These are phyloP conservation scores for Octomys mimax DNA, from an alignment of 2,797 vertebrate species.

Conservation along the genomic window DNA sequence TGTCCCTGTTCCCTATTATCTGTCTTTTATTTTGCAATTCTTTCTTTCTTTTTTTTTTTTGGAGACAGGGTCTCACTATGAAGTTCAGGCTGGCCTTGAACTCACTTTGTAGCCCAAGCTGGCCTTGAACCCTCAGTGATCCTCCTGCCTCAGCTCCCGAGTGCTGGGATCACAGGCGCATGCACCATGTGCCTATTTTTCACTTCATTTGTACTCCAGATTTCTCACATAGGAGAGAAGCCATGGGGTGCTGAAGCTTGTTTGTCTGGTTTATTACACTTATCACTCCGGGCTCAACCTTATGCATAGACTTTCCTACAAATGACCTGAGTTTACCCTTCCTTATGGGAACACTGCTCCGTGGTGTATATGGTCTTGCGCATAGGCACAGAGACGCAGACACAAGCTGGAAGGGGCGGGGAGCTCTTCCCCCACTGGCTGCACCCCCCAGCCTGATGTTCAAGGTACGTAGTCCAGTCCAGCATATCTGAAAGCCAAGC, in stretches of 20 bases:
- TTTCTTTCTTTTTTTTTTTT: neutral
- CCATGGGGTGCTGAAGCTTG: neutral
- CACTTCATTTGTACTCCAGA: neutral
- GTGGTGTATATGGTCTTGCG: neutral
- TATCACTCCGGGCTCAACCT: neutral
- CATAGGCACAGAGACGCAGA: neutral
- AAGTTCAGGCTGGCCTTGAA: neutral
- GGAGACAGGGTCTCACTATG: neutral
- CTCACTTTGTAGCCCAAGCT: neutral
- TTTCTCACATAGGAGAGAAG: neutral
- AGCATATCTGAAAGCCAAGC: neutral
- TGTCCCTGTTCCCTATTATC: neutral
- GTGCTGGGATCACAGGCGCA: neutral
- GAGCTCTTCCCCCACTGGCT: neutral
- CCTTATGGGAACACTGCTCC: neutral
- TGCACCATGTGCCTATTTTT: neutral
- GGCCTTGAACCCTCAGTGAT: neutral
- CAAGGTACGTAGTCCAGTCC: too few relatives aligned
- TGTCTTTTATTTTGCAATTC: neutral
- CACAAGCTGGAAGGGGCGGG: neutral
- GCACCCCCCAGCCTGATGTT: neutral
- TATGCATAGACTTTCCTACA: neutral
- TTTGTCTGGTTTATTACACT: neutral
- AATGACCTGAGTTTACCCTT: neutral
- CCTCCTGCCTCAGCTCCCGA: neutral